These are phyloP conservation scores for Hyla sarda DNA, from an alignment of 2,113 vertebrate species.

Conservation along the genomic window DNA sequence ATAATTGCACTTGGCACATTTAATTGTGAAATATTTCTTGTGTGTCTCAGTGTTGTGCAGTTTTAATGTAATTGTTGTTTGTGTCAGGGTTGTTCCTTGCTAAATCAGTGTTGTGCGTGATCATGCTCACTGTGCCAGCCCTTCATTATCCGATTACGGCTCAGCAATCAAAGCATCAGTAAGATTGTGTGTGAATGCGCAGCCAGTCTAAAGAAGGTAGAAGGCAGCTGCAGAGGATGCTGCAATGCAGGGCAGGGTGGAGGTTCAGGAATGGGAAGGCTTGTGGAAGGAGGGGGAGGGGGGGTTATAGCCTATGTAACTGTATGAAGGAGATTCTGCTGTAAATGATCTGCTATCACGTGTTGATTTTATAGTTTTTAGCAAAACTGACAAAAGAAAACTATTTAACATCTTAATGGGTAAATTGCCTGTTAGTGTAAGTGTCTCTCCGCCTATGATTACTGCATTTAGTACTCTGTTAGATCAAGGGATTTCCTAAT, in stretches of 20 bases:
- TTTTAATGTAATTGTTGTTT: constrained; percentile 55
- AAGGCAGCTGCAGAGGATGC: constrained; percentile 48
- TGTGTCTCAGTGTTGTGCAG: constrained; percentile 39
- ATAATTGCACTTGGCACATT: constrained; percentile 20
- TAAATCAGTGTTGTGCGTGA: constrained; percentile 51
- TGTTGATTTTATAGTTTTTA: neutral
- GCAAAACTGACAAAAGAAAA: neutral
- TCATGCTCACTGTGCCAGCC: constrained; percentile 51
- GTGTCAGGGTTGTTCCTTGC: constrained; percentile 29
- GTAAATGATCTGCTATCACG: neutral
- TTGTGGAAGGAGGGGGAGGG: neutral
- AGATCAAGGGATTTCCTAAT: neutral
- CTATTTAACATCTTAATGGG: neutral
- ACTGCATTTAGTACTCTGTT: neutral
- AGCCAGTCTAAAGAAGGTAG: constrained; percentile 16
- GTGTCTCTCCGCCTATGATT: neutral
- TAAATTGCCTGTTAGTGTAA: neutral
- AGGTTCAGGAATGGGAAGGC: neutral
- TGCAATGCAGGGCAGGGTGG: constrained; percentile 57
- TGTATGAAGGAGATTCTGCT: neutral
- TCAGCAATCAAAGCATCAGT: constrained; percentile 54
- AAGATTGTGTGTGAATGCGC: constrained; percentile 24
- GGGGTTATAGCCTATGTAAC: neutral
- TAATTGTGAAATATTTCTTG: constrained; percentile 19
- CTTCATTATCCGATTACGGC: constrained; percentile 55